These are phyloP conservation scores for Pachypanchax playfairii DNA, from an alignment of 2,113 vertebrate genomes.

Conservation along the genomic window DNA sequence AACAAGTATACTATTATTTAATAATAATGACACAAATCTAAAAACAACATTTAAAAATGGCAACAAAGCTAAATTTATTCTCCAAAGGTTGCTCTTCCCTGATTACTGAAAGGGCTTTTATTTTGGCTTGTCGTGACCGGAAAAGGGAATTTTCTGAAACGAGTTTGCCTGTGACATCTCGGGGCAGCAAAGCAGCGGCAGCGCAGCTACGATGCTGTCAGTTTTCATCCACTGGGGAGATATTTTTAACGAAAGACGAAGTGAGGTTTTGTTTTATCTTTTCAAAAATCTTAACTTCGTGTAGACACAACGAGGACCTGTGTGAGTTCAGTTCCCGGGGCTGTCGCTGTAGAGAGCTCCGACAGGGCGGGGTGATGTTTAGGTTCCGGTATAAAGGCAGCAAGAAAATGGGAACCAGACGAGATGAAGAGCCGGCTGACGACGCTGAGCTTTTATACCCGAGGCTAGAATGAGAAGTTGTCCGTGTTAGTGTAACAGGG, in stretches of 20 bases:
- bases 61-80: too few relatives aligned
- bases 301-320: conserved; percentile 1
- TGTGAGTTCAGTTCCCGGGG: conserved; percentile 24
- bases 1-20: too few relatives aligned
- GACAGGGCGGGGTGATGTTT: conserved; percentile 74
- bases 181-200: neutral
- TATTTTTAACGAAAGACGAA: neutral
- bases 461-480: conserved; percentile 61
- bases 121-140: conserved; percentile 27
- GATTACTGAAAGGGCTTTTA: conserved; percentile 19
- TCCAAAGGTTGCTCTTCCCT: neutral
- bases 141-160: rapidly evolving
- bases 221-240: conserved; percentile 17
- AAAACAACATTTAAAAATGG: too few relatives aligned
- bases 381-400: conserved; percentile 73
- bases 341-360: conserved; percentile 17
- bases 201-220: conserved; percentile 27
- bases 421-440: conserved; percentile 45
- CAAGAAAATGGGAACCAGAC: conserved; percentile 65
- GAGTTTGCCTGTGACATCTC: neutral
- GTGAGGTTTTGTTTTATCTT: neutral
- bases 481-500: conserved; percentile 27
- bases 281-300: conserved; percentile 11
- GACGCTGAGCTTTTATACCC: conserved; percentile 29
- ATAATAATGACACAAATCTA: too few relatives aligned